Evolutionary conservation across 1,140 invertebrate species (phyloP).

Genomic region (Rhagoletis zephyria): DNA sequence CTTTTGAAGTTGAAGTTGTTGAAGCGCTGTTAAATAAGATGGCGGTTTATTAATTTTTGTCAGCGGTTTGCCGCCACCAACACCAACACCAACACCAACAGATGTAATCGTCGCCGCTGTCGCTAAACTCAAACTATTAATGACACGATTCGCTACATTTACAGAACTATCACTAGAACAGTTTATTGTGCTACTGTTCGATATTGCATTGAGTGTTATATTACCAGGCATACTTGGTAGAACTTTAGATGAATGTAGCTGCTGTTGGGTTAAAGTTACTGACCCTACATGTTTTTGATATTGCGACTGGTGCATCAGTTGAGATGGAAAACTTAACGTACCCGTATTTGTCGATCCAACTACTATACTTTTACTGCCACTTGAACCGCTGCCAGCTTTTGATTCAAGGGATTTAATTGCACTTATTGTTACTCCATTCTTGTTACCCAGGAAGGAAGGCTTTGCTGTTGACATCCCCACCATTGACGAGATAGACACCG

Average conservation of each 20-base stretch:
- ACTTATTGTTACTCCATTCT: constrained; percentile 70
- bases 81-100: constrained; percentile 59
- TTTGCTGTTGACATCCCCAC: background rate
- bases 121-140: constrained; percentile 63
- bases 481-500: background rate
- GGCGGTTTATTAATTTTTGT: constrained; percentile 73
- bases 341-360: constrained; percentile 79
- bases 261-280: constrained; percentile 58
- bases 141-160: constrained; percentile 58
- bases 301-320: constrained; percentile 50
- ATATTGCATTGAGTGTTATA: constrained; percentile 68
- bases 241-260: constrained; percentile 65
- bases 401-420: constrained; percentile 65
- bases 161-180: constrained; percentile 35
- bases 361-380: constrained; percentile 57
- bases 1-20: constrained; percentile 69
- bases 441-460: constrained; percentile 59
- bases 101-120: constrained; percentile 69
- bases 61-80: constrained; percentile 66
- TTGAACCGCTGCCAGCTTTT: constrained; percentile 60
- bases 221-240: constrained; percentile 66
- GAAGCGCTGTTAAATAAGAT: constrained; percentile 71
- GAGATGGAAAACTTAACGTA: constrained; percentile 73
- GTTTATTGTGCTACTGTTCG: constrained; percentile 53
- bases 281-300: constrained; percentile 52